Evolutionary conservation across 2,797 vertebrate species (phyloP), one percentile per base, ranked within the genome.

Genomic region (Brachyalestes nurse): DNA sequence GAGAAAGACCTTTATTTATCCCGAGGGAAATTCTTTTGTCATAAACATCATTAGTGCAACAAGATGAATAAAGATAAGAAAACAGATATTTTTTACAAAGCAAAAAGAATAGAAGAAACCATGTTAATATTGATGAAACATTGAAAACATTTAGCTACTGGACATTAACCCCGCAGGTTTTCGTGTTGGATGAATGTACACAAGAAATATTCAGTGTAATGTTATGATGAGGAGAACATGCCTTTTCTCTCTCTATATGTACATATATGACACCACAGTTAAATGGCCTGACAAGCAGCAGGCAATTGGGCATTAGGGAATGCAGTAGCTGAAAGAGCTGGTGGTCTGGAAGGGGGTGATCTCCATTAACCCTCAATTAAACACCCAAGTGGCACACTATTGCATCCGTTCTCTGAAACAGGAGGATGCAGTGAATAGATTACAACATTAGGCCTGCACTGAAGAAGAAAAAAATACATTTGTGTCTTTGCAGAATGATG

Each of bases 351-450:
- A 73, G 28, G 62, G 25, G 23, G 75, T 66, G 60, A 65, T 77
- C 45, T 45, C 47, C 23, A 77, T 65, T 77, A 66, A 77, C 75
- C 75, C 66, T 66, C 23, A 66, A 53, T 77, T 77, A 66, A 66
- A 66, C 45, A 28, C 51, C 40, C 67, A 65, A 13, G 25, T 65
- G 34, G 45, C 55, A 38, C 28, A 55, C 57, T 34, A 7, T 45
- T 72, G 34, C 79, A 55, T 34, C 58, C 21, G 16, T 42, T 13
- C 25, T 57, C 25, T 75, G 25, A 51, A 69, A 34, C 66, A 69
- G 19, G 3, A 49, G 40, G 28, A 49, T 19, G 71, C 4, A 42
- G 19, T 66, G 65, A 71, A 40, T 6, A 53, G 55, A 10, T 49
- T 65, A 53, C 19, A 53, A 66, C 61, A 77, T 25, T 38, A 55